Evolutionary conservation across 2,113 vertebrate species (phyloP).

Genomic region (Piaya cayana): DNA sequence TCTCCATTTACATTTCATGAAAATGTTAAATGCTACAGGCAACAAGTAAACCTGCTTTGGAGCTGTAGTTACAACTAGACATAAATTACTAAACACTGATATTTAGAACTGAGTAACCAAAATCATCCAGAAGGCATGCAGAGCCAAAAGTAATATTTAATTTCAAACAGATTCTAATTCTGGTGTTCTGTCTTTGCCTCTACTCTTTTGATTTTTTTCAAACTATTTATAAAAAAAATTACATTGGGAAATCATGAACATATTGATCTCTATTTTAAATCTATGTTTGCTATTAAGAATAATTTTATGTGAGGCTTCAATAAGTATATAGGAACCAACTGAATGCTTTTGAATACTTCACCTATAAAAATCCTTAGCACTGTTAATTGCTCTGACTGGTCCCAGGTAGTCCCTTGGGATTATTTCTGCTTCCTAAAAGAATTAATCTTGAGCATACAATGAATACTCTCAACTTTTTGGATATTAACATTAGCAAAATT

Average conservation of each 20-base stretch:
- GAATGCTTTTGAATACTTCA: constrained; percentile 19
- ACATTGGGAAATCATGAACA: not conserved
- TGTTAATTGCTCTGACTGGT: constrained; percentile 23
- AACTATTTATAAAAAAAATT: not conserved
- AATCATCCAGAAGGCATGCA: not conserved
- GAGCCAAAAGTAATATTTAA: not conserved
- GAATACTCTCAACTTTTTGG: not conserved
- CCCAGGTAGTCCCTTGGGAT: constrained; percentile 12
- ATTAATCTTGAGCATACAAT: not conserved
- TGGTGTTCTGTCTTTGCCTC: not conserved
- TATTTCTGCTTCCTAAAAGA: constrained; percentile 13
- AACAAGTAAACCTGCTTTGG: not conserved
- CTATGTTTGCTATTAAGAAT: not conserved
- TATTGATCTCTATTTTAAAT: not conserved
- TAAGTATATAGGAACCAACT: not conserved
- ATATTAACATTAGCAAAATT: not conserved
- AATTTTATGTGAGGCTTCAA: not conserved
- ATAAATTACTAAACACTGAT: not conserved
- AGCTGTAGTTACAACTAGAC: not conserved
- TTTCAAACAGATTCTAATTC: not conserved
- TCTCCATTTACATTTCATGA: not conserved
- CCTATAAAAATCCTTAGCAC: constrained; percentile 12
- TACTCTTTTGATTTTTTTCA: not conserved
- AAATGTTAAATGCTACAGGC: not conserved
- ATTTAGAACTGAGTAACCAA: not conserved